Evolutionary conservation across 1,140 invertebrate genomes (phyloP).

Genomic region (Formica exsecta): DNA sequence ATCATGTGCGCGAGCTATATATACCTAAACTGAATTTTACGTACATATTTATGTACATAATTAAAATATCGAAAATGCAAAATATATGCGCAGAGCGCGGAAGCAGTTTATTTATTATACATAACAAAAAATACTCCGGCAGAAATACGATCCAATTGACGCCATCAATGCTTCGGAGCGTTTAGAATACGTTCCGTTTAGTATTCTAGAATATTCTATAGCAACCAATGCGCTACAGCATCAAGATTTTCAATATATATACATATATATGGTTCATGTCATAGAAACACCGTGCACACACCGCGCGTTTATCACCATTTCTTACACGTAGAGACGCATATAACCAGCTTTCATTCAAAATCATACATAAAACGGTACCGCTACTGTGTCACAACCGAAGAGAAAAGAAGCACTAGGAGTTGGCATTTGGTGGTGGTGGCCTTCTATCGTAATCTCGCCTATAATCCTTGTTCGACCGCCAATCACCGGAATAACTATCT

Average conservation of each 20-base stretch:
- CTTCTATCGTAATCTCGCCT: conserved; percentile 87
- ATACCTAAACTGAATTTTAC: conserved; percentile 61
- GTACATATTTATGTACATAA: conserved; percentile 45
- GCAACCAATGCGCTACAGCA: not conserved
- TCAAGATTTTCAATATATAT: conserved; percentile 70
- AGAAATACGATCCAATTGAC: conserved; percentile 12
- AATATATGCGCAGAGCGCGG: conserved; percentile 69
- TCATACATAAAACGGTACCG: conserved; percentile 42
- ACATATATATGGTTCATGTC: conserved; percentile 70
- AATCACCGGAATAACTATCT: conserved; percentile 82
- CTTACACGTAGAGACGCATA: not conserved
- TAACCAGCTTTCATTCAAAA: conserved; percentile 43
- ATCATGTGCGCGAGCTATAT: conserved; percentile 61
- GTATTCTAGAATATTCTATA: not conserved
- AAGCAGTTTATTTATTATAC: conserved; percentile 68
- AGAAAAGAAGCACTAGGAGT: conserved; percentile 84
- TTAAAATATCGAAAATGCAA: conserved; percentile 75
- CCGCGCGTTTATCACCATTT: not conserved
- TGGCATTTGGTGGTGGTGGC: conserved; percentile 84
- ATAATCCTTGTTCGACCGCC: conserved; percentile 86
- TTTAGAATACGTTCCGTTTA: not conserved
- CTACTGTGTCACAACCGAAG: conserved; percentile 77
- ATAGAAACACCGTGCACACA: conserved; percentile 40
- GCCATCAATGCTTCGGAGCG: not conserved
- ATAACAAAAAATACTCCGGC: not conserved